Conservation (phyloP, 1,140 invertebrate genomes). For the roundworm (Caenorhabditis elegans) region DNA sequence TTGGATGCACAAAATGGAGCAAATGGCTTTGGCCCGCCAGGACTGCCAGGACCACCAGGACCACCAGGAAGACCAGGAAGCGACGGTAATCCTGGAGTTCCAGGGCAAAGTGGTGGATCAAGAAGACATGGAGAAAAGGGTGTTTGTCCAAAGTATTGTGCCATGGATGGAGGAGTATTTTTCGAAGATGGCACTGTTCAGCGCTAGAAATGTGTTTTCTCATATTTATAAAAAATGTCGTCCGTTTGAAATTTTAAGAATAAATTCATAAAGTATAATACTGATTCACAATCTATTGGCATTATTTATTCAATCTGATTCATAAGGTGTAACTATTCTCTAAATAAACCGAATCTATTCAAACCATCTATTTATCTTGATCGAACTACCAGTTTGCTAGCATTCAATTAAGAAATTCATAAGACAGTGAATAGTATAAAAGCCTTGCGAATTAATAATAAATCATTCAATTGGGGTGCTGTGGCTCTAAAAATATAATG, state of each 20-base stretch:
- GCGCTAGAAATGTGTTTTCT: not conserved
- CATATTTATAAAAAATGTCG: too few relatives aligned
- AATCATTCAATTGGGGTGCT: conserved; percentile 16
- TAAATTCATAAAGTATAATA: too few relatives aligned
- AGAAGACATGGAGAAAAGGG: not conserved
- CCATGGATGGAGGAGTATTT: not conserved
- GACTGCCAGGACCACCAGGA: too few relatives aligned
- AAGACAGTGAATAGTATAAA: not conserved
- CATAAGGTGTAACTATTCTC: not conserved
- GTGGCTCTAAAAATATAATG: not conserved
- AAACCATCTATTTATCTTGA: not conserved
- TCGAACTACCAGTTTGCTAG: conserved; percentile 3
- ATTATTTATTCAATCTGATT: too few relatives aligned
- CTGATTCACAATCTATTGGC: too few relatives aligned
- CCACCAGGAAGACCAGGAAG: not conserved
- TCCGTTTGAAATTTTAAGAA: too few relatives aligned
- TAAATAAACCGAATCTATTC: not conserved
- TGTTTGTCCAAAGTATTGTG: too few relatives aligned
- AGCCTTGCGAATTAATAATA: not conserved
- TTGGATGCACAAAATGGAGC: not conserved
- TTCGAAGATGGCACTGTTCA: not conserved
- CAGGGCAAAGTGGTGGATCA: not conserved
- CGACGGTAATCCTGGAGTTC: not conserved
- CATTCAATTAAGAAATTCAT: not conserved
- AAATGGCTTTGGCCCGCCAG: conserved; percentile 20